A percentile compares a stretch with the other conserved stretches of the same genome.
Evolutionary conservation across 1,140 invertebrate species (phyloP).

Genomic region (Brachionus calyciflorus): DNA sequence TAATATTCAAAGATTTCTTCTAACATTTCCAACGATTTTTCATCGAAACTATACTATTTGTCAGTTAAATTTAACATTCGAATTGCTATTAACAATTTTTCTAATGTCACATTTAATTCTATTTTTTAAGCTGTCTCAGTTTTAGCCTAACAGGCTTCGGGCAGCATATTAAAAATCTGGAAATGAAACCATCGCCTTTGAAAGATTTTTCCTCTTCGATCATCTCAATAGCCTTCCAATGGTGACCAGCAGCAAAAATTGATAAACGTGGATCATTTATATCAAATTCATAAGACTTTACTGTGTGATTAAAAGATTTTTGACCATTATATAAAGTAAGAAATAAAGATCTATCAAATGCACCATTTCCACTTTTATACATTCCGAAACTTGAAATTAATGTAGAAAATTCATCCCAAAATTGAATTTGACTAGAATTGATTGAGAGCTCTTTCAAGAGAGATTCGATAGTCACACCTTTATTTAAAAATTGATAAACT

Average conservation of each 20-base stretch:
- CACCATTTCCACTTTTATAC: slow-evolving; percentile 2
- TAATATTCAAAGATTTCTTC: too few species aligned
- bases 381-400: background rate
- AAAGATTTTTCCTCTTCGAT: background rate
- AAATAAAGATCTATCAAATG: slow-evolving; percentile 1
- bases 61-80: background rate
- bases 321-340: background rate
- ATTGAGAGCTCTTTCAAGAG: background rate
- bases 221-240: background rate
- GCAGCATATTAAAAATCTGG: background rate
- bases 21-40: too few species aligned
- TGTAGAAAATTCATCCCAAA: background rate
- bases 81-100: background rate
- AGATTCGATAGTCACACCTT: background rate
- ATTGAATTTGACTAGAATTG: background rate
- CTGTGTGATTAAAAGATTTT: background rate
- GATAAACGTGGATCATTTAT: background rate
- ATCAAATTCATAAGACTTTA: background rate
- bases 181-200: slow-evolving; percentile 5
- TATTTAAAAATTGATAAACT: too few species aligned
- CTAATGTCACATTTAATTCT: background rate
- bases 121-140: background rate
- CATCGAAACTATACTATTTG: background rate
- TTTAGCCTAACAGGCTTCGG: background rate
- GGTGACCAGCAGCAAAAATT: slow-evolving; percentile 8